Percentiles rank a stretch among this genome's conserved stretches.
Conservation (phyloP, 2,113 vertebrate genomes). For the Arizona elegans region DNA sequence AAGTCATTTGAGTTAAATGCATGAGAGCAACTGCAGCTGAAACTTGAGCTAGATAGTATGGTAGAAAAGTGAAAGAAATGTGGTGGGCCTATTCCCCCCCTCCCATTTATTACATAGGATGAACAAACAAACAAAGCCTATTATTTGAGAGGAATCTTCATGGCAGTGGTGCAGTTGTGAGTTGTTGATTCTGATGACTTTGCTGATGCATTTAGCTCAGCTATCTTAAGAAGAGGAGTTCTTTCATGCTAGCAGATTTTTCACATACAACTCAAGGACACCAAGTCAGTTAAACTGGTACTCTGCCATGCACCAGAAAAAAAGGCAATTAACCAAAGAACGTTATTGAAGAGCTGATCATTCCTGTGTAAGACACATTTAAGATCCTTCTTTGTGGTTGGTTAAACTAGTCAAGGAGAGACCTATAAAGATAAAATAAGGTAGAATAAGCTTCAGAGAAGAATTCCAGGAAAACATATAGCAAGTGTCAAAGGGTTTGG, state of each 20-base stretch:
- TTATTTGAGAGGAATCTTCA: not conserved
- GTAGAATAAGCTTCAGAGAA: slow-evolving; percentile 41
- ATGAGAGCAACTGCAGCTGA: not conserved
- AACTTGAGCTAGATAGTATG: not conserved
- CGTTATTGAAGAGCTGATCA: not conserved
- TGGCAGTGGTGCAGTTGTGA: not conserved
- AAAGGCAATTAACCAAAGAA: slow-evolving; percentile 30
- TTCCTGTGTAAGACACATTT: not conserved
- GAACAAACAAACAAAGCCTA: not conserved
- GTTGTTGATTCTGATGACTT: not conserved
- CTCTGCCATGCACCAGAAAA: slow-evolving; percentile 21
- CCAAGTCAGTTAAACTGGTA: slow-evolving; percentile 8
- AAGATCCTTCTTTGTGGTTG: not conserved
- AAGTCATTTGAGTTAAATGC: not conserved
- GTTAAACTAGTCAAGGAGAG: slow-evolving; percentile 1
- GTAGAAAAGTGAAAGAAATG: not conserved
- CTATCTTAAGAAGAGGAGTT: not conserved
- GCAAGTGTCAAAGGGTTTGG: slow-evolving; percentile 50
- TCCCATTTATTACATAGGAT: not conserved
- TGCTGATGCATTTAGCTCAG: slow-evolving; percentile 15
- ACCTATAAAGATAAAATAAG: not conserved
- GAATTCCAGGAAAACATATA: slow-evolving; percentile 32
- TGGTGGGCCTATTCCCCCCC: not conserved
- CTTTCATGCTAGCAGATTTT: slow-evolving; percentile 3
- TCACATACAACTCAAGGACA: slow-evolving; percentile 16